Base-by-base conservation (phyloP, 2,113 vertebrate species). In the Tachysurus fulvidraco region DNA sequence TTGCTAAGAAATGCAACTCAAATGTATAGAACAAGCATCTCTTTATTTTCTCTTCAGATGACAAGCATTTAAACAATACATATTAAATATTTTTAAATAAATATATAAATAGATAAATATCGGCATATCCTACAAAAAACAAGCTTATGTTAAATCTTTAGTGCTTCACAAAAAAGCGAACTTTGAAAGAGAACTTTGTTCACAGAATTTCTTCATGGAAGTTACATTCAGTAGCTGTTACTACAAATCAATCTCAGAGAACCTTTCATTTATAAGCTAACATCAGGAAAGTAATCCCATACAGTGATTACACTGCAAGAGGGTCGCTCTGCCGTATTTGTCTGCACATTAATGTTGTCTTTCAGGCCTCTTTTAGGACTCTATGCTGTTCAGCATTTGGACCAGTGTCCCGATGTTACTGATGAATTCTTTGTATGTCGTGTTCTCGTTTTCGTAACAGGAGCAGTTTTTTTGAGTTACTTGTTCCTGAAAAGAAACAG, bases 61-160 rank as follows among this genome's bases (percentile, higher is more conserved):
- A 11, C 0, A 76, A 50, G 0, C 9, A 41, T 28, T 82, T 89
- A 85, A 41, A 28, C 83, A 91, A 92, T 89, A 92, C 46, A 55
- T 46, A 91, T 76, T 90, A 85, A 86, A 95, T 93, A 93, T 10
- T 14, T 14, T 54, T 16, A 52, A 83, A 87, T 87, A 87, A 87
- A 87, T 87, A 87, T 78, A 87, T 89, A 90, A 55, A 89, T 93
- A 86, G 19, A 84, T 93, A 85, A 87, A 21, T 28, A 89, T 44
- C 11, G 10, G 16, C 23, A 25, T 12, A 59, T 9, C 0, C 55
- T 44, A 86, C 2, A 30, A 44, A 67, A 60, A 36, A 36, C 36
- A 36, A 92, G 84, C 83, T 90, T 88, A 90, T 62, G 46, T 87
- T 0, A 88, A 89, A 89, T 82, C 80, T 82, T 76, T 89, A 89